Evolutionary conservation across 2,797 vertebrate genomes (phyloP).

Genomic region (Lycodopsis pacificus): DNA sequence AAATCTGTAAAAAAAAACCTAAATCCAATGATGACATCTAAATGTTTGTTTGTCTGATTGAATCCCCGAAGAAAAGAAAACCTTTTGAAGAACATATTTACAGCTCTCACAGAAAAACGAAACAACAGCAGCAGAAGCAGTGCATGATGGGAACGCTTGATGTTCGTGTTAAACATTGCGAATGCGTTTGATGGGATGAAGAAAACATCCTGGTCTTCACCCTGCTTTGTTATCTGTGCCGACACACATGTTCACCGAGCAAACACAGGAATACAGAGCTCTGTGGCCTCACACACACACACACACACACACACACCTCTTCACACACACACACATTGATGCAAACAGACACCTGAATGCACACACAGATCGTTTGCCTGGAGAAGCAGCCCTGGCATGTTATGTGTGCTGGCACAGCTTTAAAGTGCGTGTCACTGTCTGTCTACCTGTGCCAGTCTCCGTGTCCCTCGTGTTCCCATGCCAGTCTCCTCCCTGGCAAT

Average conservation of each 20-base stretch:
- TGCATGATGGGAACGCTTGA: conserved; percentile 53
- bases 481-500: conserved; percentile 61
- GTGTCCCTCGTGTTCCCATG: conserved; percentile 44
- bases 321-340: background rate
- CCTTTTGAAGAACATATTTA: conserved; percentile 25
- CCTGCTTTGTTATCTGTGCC: conserved; percentile 59
- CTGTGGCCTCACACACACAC: conserved; percentile 9
- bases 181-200: conserved; percentile 46
- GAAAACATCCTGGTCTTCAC: conserved; percentile 56
- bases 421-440: conserved; percentile 66
- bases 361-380: conserved; percentile 41
- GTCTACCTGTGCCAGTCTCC: conserved; percentile 71
- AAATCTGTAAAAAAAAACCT: background rate
- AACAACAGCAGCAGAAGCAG: background rate
- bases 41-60: conserved; percentile 14
- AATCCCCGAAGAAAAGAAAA: background rate
- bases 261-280: conserved; percentile 33
- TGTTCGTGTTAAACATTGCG: background rate
- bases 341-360: conserved; percentile 4
- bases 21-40: background rate
- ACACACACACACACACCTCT: conserved; percentile 2
- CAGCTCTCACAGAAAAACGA: conserved; percentile 11
- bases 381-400: conserved; percentile 54
- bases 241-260: conserved; percentile 48
- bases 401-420: conserved; percentile 60